These are phyloP conservation scores for Ceryle rudis DNA, from an alignment of 2,797 vertebrate species.

Conservation along the genomic window DNA sequence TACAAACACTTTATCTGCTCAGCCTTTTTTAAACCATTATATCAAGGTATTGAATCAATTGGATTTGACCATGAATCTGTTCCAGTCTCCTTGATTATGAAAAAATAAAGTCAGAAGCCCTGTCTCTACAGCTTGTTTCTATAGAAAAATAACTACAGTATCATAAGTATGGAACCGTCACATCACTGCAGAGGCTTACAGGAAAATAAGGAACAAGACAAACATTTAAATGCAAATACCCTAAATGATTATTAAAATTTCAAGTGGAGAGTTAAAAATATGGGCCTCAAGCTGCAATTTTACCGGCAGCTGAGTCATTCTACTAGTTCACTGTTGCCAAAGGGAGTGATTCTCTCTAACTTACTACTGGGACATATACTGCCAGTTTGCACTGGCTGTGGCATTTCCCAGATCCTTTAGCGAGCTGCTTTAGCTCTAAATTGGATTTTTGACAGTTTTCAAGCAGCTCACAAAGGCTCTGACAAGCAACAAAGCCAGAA, in stretches of 20 bases:
- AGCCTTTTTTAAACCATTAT: neutral
- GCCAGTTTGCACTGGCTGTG: neutral
- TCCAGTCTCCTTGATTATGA: neutral
- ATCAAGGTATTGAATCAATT: constrained; percentile 3
- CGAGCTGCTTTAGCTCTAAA: neutral
- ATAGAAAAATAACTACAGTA: neutral
- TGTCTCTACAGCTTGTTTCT: neutral
- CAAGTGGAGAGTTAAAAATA: neutral
- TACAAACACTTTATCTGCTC: neutral
- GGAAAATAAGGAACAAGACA: neutral
- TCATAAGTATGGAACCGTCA: neutral
- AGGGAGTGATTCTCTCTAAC: neutral
- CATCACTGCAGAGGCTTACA: neutral
- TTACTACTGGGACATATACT: neutral
- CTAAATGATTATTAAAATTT: neutral
- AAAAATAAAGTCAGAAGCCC: neutral
- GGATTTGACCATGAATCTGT: neutral
- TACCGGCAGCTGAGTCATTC: neutral
- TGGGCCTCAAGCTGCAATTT: neutral
- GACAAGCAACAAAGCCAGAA: neutral
- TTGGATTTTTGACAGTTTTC: neutral
- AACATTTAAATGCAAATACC: neutral
- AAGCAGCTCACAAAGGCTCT: neutral
- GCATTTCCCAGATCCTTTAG: neutral
- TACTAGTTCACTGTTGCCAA: neutral